phyloP scores from a whole-genome alignment of 2,797 vertebrate species.

The Hydrocynus forskahlii region DNA sequence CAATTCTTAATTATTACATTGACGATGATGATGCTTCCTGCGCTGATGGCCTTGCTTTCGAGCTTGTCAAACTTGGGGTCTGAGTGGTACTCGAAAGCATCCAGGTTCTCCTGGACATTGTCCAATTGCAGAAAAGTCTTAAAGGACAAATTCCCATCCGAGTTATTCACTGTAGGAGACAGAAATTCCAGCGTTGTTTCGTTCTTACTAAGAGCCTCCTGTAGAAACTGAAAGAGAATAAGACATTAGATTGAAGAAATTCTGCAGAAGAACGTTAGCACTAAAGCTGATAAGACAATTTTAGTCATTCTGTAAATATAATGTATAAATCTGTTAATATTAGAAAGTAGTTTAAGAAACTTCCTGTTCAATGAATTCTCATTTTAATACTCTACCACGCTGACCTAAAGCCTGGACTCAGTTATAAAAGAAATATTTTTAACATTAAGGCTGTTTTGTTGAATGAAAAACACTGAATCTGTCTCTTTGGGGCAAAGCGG shows the following conservation, averaged over 20 bases:
- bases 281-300: not conserved
- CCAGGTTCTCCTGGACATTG: constrained; percentile 75
- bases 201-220: constrained; percentile 72
- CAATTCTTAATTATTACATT: constrained; percentile 53
- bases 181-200: constrained; percentile 83
- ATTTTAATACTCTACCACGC: too few species aligned
- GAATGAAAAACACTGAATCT: too few species aligned
- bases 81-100: constrained; percentile 83
- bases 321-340: too few species aligned
- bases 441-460: too few species aligned
- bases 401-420: too few species aligned
- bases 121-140: constrained; percentile 84
- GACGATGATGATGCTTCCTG: constrained; percentile 75
- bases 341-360: too few species aligned
- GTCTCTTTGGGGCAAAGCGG: too few species aligned
- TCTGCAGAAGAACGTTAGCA: not conserved
- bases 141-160: constrained; percentile 72
- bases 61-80: constrained; percentile 85
- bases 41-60: constrained; percentile 82
- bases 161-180: constrained; percentile 79
- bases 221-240: constrained; percentile 71
- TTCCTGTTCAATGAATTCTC: too few species aligned
- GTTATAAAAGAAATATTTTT: too few species aligned
- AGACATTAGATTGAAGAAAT: not conserved
- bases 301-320: too few species aligned